Percentiles rank a stretch among this genome's conserved stretches.
phyloP scores from a whole-genome alignment of 2,113 vertebrate genomes.

The Nestor notabilis region DNA sequence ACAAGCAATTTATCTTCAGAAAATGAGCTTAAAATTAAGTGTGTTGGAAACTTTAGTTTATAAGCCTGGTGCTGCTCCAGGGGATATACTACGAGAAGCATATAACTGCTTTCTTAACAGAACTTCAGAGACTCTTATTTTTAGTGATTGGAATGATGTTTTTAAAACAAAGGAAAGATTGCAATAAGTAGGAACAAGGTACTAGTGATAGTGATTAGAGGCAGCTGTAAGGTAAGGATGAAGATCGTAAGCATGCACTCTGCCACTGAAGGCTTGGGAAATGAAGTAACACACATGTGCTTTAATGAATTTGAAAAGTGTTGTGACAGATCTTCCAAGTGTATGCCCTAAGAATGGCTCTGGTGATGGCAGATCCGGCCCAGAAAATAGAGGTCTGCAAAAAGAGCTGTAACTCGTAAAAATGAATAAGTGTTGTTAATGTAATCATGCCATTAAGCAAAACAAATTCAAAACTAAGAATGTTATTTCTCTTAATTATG shows the following conservation, averaged over 20 bases:
- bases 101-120: neutral
- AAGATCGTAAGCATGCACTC: neutral
- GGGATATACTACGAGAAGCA: neutral
- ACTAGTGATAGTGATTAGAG: neutral
- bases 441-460: neutral
- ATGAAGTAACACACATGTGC: neutral
- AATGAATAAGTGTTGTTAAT: neutral
- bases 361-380: neutral
- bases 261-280: neutral
- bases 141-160: neutral
- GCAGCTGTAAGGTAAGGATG: neutral
- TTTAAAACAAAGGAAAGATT: neutral
- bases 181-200: neutral
- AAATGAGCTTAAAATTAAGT: neutral
- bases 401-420: neutral
- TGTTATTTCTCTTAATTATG: rapidly evolving
- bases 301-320: neutral
- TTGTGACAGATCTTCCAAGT: neutral
- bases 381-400: neutral
- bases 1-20: neutral
- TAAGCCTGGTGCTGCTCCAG: neutral
- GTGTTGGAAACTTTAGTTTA: neutral
- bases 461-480: neutral
- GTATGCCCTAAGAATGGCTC: neutral
- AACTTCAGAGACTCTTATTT: neutral